phyloP scores from a whole-genome alignment of 2,113 vertebrate species.

The Pseudorhombus dupliciocellatus region DNA sequence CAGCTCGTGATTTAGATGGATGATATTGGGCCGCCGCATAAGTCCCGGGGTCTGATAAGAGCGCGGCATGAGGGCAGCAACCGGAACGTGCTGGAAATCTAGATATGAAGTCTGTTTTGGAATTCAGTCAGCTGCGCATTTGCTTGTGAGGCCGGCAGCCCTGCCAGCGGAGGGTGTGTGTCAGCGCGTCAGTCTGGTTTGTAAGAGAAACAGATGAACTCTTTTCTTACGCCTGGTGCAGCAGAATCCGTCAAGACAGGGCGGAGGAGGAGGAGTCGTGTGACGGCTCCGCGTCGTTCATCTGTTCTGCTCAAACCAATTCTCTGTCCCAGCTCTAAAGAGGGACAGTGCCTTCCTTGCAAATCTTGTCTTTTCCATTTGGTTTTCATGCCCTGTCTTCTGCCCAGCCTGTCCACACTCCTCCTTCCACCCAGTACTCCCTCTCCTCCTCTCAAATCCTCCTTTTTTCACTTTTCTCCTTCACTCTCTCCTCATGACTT shows the following conservation, averaged over 20 bases:
- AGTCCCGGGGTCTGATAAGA: constrained; percentile 50
- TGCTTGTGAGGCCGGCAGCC: constrained; percentile 6
- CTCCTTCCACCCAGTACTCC: not conserved
- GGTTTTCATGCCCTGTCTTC: not conserved
- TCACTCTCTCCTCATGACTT: constrained; percentile 1
- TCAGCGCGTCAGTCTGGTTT: constrained; percentile 18
- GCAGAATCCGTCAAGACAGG: constrained; percentile 30
- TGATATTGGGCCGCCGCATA: constrained; percentile 41
- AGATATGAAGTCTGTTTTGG: constrained; percentile 30
- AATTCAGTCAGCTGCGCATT: constrained; percentile 28
- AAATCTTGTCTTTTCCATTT: constrained; percentile 15
- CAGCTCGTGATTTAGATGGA: constrained; percentile 55
- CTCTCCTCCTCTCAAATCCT: not conserved
- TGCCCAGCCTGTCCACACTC: not conserved
- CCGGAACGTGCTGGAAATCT: constrained; percentile 29
- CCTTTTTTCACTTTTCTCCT: not conserved
- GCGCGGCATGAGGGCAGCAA: constrained; percentile 31
- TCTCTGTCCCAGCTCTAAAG: constrained; percentile 37
- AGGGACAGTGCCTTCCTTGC: constrained; percentile 17
- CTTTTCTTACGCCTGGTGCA: constrained; percentile 20
- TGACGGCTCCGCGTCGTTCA: constrained; percentile 23
- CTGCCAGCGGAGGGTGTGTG: constrained; percentile 1
- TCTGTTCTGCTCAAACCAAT: constrained; percentile 41
- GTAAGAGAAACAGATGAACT: constrained; percentile 19
- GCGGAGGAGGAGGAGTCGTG: constrained; percentile 12